A percentile compares a stretch with the other conserved stretches of the same genome.
These are phyloP conservation scores for Muscicapa comitata DNA, from an alignment of 2,797 vertebrate genomes.

Conservation along the genomic window DNA sequence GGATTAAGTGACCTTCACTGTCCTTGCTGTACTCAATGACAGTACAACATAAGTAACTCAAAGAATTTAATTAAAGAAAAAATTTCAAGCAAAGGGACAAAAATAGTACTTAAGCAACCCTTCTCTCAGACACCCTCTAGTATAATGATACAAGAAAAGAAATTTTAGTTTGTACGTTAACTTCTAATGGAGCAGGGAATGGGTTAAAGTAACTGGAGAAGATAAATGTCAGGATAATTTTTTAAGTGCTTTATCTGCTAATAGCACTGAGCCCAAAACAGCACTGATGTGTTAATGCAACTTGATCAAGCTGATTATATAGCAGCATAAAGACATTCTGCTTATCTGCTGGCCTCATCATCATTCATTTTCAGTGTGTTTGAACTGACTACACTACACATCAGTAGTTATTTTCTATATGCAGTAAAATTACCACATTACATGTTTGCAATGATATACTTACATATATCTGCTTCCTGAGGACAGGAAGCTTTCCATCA, in stretches of 20 bases:
- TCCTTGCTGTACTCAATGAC: not conserved
- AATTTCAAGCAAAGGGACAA: not conserved
- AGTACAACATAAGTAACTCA: slow-evolving; percentile 33
- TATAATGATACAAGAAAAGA: not conserved
- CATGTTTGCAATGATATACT: not conserved
- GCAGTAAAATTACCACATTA: slow-evolving; percentile 26
- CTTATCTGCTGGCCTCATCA: slow-evolving; percentile 38
- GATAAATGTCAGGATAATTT: slow-evolving; percentile 17
- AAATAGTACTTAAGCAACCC: not conserved
- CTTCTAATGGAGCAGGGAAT: not conserved
- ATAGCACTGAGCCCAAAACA: slow-evolving; percentile 9
- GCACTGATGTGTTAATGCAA: slow-evolving; percentile 31
- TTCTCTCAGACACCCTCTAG: not conserved
- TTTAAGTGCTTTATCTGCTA: slow-evolving; percentile 40
- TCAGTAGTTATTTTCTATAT: slow-evolving; percentile 22
- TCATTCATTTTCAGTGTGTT: slow-evolving; percentile 42
- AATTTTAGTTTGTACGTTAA: not conserved
- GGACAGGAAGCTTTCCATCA: not conserved
- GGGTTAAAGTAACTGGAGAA: slow-evolving; percentile 2
- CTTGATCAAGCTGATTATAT: slow-evolving; percentile 42
- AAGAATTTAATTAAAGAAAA: not conserved
- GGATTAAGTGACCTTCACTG: not conserved
- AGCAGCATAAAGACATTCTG: slow-evolving; percentile 12
- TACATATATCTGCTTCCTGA: not conserved
- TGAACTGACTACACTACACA: slow-evolving; percentile 30